Conservation (phyloP, 1,140 invertebrate species). For the Neuroterus valhalla region DNA sequence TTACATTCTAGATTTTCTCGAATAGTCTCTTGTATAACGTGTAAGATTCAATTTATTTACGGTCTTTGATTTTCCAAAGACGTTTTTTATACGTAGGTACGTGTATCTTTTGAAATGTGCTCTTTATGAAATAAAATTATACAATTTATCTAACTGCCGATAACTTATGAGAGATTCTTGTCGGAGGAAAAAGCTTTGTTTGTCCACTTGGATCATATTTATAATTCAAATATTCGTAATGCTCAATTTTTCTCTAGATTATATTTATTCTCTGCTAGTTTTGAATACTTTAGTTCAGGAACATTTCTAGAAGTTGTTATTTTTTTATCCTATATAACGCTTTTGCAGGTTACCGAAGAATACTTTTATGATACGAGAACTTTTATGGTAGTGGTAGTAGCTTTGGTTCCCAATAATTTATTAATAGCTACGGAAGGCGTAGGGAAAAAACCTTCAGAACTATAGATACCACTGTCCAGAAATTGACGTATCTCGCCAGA, state of each 20-base stretch:
- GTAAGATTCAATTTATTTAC: neutral
- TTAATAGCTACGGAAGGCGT: neutral
- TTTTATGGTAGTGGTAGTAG: neutral
- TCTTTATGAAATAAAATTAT: neutral
- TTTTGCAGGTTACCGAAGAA: neutral
- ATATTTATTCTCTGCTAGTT: too few species aligned
- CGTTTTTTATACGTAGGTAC: neutral
- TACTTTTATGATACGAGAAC: too few species aligned
- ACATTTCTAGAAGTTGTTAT: neutral
- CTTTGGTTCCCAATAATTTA: neutral
- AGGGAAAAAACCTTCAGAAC: neutral
- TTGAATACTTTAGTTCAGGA: neutral
- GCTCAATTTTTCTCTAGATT: too few species aligned
- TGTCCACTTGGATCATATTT: neutral
- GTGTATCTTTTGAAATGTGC: neutral
- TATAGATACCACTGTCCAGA: neutral
- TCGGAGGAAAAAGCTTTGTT: neutral
- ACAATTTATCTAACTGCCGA: neutral
- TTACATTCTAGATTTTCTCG: conserved; percentile 11
- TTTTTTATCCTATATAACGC: neutral
- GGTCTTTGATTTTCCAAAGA: neutral
- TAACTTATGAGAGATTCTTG: neutral
- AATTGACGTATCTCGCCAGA: neutral
- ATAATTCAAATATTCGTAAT: too few species aligned
- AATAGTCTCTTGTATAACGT: neutral